These are phyloP conservation scores for Cataglyphis altisquamis DNA, from an alignment of 2,888 invertebrate genomes.

Conservation along the genomic window DNA sequence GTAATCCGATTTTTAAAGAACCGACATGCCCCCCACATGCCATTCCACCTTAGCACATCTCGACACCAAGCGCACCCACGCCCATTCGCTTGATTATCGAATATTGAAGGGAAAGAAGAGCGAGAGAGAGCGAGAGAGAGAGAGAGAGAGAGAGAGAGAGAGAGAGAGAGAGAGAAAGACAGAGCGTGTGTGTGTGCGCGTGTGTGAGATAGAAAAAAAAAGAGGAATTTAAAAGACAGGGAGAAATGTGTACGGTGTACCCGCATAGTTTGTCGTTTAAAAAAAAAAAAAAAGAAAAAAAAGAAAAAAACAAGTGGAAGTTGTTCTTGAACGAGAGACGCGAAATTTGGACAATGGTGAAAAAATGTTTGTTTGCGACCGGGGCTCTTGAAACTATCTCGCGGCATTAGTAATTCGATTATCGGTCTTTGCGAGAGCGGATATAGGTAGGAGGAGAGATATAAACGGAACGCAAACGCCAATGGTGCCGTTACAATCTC, in stretches of 20 bases:
- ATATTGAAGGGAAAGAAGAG: conserved; percentile 46
- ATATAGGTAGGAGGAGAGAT: neutral
- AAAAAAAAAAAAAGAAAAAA: conserved; percentile 1
- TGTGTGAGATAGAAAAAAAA: neutral
- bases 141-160: conserved; percentile 55
- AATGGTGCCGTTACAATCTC: conserved; percentile 50
- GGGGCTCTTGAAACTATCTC: conserved; percentile 43
- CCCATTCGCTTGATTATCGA: conserved; percentile 74
- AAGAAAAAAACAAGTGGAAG: neutral
- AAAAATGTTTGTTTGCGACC: conserved; percentile 50
- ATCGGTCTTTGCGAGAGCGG: conserved; percentile 40
- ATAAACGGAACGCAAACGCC: conserved; percentile 48
- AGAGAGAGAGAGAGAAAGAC: conserved; percentile 44
- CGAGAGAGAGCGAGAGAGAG: conserved; percentile 37
- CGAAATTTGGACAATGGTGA: conserved; percentile 20
- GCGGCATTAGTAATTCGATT: conserved; percentile 51
- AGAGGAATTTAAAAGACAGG: conserved; percentile 43
- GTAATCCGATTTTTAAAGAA: conserved; percentile 51
- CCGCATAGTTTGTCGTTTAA: conserved; percentile 40
- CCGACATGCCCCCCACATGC: conserved; percentile 58
- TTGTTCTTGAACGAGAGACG: conserved; percentile 40
- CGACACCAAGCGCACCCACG: conserved; percentile 71
- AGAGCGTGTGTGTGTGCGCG: conserved; percentile 20
- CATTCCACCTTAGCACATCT: conserved; percentile 63
- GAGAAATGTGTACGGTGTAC: conserved; percentile 42